Evolutionary conservation across 2,113 vertebrate genomes (phyloP).

Genomic region (Gila orcuttii): DNA sequence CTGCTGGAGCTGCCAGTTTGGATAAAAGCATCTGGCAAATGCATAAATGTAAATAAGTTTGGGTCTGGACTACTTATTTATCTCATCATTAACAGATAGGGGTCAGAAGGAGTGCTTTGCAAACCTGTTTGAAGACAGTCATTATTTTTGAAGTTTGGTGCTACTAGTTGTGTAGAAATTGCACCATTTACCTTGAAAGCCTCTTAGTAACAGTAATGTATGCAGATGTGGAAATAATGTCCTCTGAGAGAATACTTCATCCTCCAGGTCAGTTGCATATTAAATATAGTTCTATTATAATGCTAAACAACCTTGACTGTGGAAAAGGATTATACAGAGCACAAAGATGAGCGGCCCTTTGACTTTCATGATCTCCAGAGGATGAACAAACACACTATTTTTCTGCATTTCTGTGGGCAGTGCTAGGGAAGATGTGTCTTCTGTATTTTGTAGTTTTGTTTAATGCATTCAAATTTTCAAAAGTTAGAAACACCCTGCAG

Average conservation of each 20-base stretch:
- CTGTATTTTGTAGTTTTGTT: not conserved
- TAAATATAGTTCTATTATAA: conserved; percentile 7
- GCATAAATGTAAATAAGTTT: too few species aligned
- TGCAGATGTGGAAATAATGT: not conserved
- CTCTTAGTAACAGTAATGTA: not conserved
- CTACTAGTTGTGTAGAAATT: too few species aligned
- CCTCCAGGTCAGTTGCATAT: not conserved
- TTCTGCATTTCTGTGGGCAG: not conserved
- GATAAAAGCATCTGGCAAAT: too few species aligned
- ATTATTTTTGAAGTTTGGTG: not conserved
- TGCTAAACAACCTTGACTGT: conserved; percentile 9
- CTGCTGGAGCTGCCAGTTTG: too few species aligned
- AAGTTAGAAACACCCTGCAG: too few species aligned
- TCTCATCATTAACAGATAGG: too few species aligned
- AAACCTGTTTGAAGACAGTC: not conserved
- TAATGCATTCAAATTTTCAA: not conserved
- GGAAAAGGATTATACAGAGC: not conserved
- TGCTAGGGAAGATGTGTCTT: not conserved
- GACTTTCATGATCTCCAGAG: conserved; percentile 27
- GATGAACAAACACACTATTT: not conserved
- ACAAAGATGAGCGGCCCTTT: not conserved
- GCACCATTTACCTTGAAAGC: not conserved
- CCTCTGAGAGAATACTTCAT: conserved; percentile 5
- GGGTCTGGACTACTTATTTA: too few species aligned
- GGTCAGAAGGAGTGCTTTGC: too few species aligned